Evolutionary conservation across 2,888 invertebrate genomes (phyloP).

Genomic region (Nipponacmea schrenckii): DNA sequence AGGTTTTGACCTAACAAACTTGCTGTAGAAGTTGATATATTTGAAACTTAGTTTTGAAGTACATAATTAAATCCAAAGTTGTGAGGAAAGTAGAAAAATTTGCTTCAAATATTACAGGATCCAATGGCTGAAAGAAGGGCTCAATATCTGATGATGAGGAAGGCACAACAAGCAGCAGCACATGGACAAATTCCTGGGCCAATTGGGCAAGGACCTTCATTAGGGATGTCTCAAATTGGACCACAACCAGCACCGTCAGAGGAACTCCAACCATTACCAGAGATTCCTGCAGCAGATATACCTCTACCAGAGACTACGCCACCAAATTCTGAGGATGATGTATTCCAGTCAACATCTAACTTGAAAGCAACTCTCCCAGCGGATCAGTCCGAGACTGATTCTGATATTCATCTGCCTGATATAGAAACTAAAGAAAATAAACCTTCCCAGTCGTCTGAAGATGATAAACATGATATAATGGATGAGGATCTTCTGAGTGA

Average conservation of each 20-base stretch:
- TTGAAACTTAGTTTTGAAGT: too few species aligned
- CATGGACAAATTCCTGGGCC: neutral
- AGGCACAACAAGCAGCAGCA: neutral
- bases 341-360: conserved; percentile 19
- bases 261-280: neutral
- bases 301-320: neutral
- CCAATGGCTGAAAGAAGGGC: neutral
- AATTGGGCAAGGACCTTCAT: too few species aligned
- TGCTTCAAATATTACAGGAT: neutral
- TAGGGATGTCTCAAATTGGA: neutral
- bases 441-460: conserved; percentile 45
- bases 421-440: conserved; percentile 36
- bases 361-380: neutral
- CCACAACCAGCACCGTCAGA: neutral
- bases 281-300: neutral
- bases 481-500: conserved; percentile 55
- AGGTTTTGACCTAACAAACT: too few species aligned
- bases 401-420: conserved; percentile 27
- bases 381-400: conserved; percentile 27
- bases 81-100: too few species aligned
- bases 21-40: too few species aligned
- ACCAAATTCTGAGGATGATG: conserved; percentile 23
- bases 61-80: too few species aligned
- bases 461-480: conserved; percentile 45
- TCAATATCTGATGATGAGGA: neutral